phyloP scores from a whole-genome alignment of 2,797 vertebrate species.

The Micropoecilia bifurca region DNA sequence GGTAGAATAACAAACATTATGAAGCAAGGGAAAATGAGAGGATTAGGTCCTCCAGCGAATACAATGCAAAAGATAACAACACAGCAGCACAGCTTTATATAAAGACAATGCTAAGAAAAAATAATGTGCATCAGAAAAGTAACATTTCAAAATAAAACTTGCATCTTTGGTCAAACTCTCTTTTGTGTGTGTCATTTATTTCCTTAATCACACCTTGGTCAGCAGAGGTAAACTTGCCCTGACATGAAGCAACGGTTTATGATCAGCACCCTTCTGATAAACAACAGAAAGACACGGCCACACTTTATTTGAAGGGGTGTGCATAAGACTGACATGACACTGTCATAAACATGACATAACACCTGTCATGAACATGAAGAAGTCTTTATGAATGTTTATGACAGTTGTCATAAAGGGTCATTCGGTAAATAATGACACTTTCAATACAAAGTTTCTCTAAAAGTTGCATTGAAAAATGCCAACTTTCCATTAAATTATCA shows the following conservation, averaged over 20 bases:
- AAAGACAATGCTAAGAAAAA: not conserved
- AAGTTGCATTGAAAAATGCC: no score
- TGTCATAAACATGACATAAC: no score
- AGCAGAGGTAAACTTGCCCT: constrained; percentile 15
- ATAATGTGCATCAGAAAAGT: no score
- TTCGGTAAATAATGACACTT: no score
- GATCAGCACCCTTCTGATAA: constrained; percentile 38
- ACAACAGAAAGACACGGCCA: not conserved
- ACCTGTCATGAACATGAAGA: no score
- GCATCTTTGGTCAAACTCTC: not conserved
- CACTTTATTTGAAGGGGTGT: no score
- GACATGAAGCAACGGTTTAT: constrained; percentile 25
- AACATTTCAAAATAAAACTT: not conserved
- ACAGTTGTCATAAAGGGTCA: no score
- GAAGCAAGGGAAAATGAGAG: not conserved
- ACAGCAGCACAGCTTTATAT: not conserved
- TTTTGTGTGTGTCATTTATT: not conserved
- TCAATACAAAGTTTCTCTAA: no score
- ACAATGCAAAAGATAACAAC: not conserved
- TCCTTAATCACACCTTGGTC: constrained; percentile 4
- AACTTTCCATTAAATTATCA: no score
- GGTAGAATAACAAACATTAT: constrained; percentile 21
- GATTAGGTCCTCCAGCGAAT: not conserved
- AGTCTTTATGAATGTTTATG: no score
- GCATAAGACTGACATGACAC: no score